Evolutionary conservation across 2,888 invertebrate genomes (phyloP).

Genomic region (Antitype chi): DNA sequence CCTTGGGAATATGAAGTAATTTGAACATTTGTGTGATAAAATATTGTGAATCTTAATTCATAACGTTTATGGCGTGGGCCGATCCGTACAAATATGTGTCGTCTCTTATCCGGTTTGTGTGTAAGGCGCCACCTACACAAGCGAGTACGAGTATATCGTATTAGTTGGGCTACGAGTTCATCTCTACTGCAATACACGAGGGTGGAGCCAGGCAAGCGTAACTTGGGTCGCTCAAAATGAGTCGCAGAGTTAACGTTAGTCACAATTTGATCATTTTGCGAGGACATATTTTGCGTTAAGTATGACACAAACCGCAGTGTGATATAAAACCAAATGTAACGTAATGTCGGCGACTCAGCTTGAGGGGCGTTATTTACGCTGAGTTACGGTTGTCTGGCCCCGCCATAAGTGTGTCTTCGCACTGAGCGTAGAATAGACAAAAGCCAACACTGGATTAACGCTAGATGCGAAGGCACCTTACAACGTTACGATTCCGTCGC

Average conservation of each 20-base stretch:
- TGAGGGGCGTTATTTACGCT: background rate
- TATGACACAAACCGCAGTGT: background rate
- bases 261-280: constrained; percentile 1
- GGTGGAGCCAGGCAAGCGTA: background rate
- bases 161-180: background rate
- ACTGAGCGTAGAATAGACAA: constrained; percentile 1
- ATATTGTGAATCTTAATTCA: background rate
- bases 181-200: background rate
- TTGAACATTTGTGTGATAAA: background rate
- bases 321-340: background rate
- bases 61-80: background rate
- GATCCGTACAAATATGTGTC: constrained; percentile 9
- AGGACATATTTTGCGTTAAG: background rate
- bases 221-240: constrained; percentile 15
- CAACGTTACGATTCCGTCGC: background rate
- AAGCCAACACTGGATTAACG: too few relatives aligned
- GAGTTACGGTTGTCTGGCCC: background rate
- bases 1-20: background rate
- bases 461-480: background rate
- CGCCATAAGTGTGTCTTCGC: background rate
- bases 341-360: background rate
- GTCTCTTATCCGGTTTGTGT: background rate
- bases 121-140: constrained; percentile 12
- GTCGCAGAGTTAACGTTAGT: background rate
- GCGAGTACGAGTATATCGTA: background rate